Evolutionary conservation across 2,113 vertebrate genomes (phyloP).

Genomic region (Oryzias woworae): DNA sequence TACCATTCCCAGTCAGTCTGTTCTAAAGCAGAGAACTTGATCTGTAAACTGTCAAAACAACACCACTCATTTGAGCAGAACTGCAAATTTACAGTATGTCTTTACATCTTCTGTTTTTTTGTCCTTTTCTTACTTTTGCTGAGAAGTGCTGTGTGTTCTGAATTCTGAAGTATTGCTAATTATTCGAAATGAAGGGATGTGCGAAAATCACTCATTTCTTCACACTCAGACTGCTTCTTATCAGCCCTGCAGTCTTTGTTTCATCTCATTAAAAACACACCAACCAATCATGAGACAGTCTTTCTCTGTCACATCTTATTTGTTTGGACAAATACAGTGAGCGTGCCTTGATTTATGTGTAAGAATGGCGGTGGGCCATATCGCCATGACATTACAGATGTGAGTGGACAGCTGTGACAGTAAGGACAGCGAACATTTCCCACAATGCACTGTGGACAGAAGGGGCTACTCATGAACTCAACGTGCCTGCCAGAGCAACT

Average conservation of each 20-base stretch:
- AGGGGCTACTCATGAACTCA: constrained; percentile 63
- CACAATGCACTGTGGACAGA: constrained; percentile 58
- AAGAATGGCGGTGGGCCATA: background rate
- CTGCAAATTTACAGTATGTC: too few relatives aligned
- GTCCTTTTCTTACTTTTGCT: too few relatives aligned
- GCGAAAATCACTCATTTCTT: constrained; percentile 33
- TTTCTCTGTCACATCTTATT: constrained; percentile 52
- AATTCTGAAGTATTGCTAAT: too few relatives aligned
- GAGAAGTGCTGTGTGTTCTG: too few relatives aligned
- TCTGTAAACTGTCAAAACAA: too few relatives aligned
- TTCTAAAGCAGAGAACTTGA: too few relatives aligned
- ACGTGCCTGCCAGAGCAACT: constrained; percentile 58
- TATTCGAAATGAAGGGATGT: too few relatives aligned
- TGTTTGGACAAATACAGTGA: constrained; percentile 14
- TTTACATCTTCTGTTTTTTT: too few relatives aligned
- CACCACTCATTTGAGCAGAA: too few relatives aligned
- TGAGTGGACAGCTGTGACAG: constrained; percentile 62
- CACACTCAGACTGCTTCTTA: constrained; percentile 46
- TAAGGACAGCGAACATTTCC: constrained; percentile 55
- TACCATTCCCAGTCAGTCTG: too few relatives aligned
- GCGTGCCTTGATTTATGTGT: constrained; percentile 4
- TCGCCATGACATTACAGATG: constrained; percentile 46
- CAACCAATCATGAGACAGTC: constrained; percentile 32
- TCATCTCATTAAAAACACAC: constrained; percentile 42
- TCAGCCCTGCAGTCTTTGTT: constrained; percentile 42